Percentiles rank a stretch among this genome's conserved stretches.
Evolutionary conservation across 2,888 invertebrate species (phyloP).

Genomic region (Boloria selene): DNA sequence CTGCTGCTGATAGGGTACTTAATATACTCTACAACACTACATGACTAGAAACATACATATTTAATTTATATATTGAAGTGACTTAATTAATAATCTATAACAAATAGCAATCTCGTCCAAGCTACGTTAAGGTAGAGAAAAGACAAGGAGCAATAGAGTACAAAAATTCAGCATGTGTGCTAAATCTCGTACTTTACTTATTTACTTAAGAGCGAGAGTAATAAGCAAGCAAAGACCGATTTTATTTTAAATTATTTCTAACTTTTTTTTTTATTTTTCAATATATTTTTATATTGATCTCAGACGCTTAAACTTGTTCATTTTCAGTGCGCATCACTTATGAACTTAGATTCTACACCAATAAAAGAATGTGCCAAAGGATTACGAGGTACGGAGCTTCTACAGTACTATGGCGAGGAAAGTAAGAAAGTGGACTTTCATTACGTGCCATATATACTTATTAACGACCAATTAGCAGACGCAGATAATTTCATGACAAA

Average conservation of each 20-base stretch:
- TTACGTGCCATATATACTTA: constrained; percentile 53
- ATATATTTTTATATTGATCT: too few relatives aligned
- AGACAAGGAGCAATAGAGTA: too few relatives aligned
- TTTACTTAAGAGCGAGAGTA: too few relatives aligned
- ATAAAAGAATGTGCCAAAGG: constrained; percentile 52
- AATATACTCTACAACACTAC: not conserved
- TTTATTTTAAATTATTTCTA: too few relatives aligned
- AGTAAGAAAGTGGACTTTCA: constrained; percentile 46
- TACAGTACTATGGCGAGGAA: constrained; percentile 52
- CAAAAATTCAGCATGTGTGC: too few relatives aligned
- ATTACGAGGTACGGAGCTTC: constrained; percentile 45
- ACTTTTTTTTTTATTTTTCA: too few relatives aligned
- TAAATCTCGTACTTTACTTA: too few relatives aligned
- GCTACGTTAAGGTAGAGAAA: too few relatives aligned
- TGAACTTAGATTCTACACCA: constrained; percentile 41
- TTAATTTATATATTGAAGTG: too few relatives aligned
- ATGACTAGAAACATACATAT: not conserved
- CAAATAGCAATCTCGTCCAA: too few relatives aligned
- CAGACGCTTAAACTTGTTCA: constrained; percentile 1
- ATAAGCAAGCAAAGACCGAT: too few relatives aligned
- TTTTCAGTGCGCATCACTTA: constrained; percentile 52
- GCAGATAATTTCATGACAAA: constrained; percentile 45
- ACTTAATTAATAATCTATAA: too few relatives aligned
- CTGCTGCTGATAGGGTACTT: constrained; percentile 41
- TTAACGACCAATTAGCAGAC: constrained; percentile 46